Conservation (phyloP, 2,888 invertebrate genomes). For the Drosophila algonquin region DNA sequence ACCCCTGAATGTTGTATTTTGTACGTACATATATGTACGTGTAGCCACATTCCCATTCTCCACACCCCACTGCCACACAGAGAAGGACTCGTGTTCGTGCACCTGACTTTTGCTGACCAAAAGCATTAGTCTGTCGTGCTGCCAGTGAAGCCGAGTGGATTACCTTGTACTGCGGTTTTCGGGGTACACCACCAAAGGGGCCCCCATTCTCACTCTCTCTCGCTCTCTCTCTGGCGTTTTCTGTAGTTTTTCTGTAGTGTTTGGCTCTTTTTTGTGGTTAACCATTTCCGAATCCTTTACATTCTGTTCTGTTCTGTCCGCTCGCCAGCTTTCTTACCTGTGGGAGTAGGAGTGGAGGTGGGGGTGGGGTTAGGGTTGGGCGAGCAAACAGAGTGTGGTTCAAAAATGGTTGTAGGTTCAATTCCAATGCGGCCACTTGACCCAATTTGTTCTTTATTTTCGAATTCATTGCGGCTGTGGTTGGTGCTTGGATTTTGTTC, state of each 20-base stretch:
- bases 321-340: conserved; percentile 15
- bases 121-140: conserved; percentile 45
- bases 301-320: conserved; percentile 20
- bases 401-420: conserved; percentile 19
- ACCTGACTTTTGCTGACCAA: conserved; percentile 33
- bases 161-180: conserved; percentile 9
- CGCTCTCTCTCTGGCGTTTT: conserved; percentile 2
- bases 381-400: conserved; percentile 27
- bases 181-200: conserved; percentile 23
- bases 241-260: conserved; percentile 10
- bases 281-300: conserved; percentile 40
- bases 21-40: not conserved
- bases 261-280: conserved; percentile 14
- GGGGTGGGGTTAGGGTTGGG: conserved; percentile 3
- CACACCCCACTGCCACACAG: not conserved
- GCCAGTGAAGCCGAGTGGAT: conserved; percentile 19
- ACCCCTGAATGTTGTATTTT: conserved; percentile 3
- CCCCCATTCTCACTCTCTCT: conserved; percentile 9
- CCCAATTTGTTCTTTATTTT: conserved; percentile 53
- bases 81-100: not conserved
- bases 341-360: not conserved
- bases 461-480: not conserved
- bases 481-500: not conserved
- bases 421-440: conserved; percentile 59
- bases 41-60: not conserved